These are phyloP conservation scores for Mycalesis mineus DNA, from an alignment of 2,888 invertebrate species.

Conservation along the genomic window DNA sequence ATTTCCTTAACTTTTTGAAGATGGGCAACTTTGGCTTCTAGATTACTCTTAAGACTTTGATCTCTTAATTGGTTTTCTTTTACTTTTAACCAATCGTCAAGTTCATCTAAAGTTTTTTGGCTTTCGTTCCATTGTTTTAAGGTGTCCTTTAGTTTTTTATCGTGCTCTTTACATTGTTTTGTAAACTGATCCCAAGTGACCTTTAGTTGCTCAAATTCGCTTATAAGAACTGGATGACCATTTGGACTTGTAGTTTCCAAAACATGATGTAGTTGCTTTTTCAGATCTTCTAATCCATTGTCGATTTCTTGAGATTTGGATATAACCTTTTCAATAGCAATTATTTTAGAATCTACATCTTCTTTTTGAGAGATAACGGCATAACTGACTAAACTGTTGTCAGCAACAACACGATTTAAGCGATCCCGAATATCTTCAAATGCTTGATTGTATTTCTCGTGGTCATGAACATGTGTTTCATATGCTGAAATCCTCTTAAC, in stretches of 20 bases:
- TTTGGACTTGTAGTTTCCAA: slow-evolving; percentile 86
- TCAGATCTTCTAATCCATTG: slow-evolving; percentile 82
- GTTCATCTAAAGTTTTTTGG: slow-evolving; percentile 84
- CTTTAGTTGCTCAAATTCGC: slow-evolving; percentile 85
- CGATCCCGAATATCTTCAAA: slow-evolving; percentile 91
- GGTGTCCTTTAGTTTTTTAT: slow-evolving; percentile 85
- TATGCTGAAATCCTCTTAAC: slow-evolving; percentile 81
- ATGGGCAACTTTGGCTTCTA: slow-evolving; percentile 88
- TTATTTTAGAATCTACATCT: slow-evolving; percentile 85
- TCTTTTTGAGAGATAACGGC: slow-evolving; percentile 88
- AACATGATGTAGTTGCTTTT: slow-evolving; percentile 83
- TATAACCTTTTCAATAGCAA: slow-evolving; percentile 85
- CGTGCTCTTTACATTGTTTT: slow-evolving; percentile 82
- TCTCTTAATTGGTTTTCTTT: slow-evolving; percentile 92
- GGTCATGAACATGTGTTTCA: slow-evolving; percentile 86
- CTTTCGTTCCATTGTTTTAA: slow-evolving; percentile 90
- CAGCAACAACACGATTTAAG: slow-evolving; percentile 86
- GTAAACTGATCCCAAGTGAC: slow-evolving; percentile 87
- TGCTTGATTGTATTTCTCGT: slow-evolving; percentile 88
- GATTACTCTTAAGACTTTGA: slow-evolving; percentile 90
- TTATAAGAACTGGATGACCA: slow-evolving; percentile 85
- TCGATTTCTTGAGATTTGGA: slow-evolving; percentile 86
- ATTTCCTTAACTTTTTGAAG: slow-evolving; percentile 85
- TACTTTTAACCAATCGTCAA: slow-evolving; percentile 90
- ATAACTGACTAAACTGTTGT: slow-evolving; percentile 87